Conservation (phyloP, 92 coral and sea anemone species). For the Phenganax marumi region DNA sequence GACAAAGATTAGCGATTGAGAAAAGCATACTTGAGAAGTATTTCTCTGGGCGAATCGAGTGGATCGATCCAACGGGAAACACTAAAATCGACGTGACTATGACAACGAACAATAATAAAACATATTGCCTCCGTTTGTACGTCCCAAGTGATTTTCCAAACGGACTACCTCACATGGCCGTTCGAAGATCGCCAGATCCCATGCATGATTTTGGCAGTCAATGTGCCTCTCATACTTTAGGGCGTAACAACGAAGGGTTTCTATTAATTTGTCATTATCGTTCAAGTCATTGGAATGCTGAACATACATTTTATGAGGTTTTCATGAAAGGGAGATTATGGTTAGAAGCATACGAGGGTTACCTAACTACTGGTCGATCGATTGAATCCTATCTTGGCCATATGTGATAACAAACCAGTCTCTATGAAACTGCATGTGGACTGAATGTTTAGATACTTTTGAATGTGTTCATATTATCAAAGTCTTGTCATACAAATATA, state of each 20-base stretch:
- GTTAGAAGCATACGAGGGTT: slow-evolving; percentile 62
- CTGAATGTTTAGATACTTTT: no score
- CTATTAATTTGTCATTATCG: slow-evolving; percentile 46
- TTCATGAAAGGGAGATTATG: slow-evolving; percentile 49
- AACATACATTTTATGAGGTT: slow-evolving; percentile 47
- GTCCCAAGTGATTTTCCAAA: slow-evolving; percentile 75
- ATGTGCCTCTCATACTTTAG: slow-evolving; percentile 45
- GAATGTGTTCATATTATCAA: no score
- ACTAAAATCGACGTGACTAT: slow-evolving; percentile 68
- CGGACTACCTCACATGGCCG: slow-evolving; percentile 67
- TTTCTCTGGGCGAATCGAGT: slow-evolving; percentile 56
- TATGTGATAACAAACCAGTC: background rate
- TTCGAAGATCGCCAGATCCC: slow-evolving; percentile 55
- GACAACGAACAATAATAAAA: slow-evolving; percentile 63
- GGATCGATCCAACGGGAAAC: slow-evolving; percentile 69
- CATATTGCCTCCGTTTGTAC: slow-evolving; percentile 64
- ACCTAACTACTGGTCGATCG: slow-evolving; percentile 39
- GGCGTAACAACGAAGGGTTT: slow-evolving; percentile 40
- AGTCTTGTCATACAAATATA: no score
- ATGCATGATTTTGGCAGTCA: slow-evolving; percentile 31
- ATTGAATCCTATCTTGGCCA: slow-evolving; percentile 46
- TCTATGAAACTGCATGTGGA: background rate
- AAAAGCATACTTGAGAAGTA: slow-evolving; percentile 57
- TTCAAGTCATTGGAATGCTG: slow-evolving; percentile 29
- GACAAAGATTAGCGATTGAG: slow-evolving; percentile 61